phyloP scores from a whole-genome alignment of 2,888 invertebrate species.

The Argyra leucocephala region DNA sequence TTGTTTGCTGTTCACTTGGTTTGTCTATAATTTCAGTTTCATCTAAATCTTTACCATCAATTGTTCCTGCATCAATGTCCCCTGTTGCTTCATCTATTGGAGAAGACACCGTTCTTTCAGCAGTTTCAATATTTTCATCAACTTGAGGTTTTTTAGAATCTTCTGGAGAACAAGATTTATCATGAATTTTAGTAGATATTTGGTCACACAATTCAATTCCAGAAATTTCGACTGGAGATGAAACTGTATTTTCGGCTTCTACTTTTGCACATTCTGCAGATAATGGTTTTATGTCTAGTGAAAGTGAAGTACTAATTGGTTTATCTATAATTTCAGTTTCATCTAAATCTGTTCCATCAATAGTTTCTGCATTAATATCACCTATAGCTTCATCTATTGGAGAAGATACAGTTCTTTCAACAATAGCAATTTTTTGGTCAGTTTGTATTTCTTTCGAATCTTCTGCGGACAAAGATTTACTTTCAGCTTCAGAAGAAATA shows the following conservation, averaged over 20 bases:
- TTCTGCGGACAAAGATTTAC: not conserved
- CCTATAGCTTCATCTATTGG: slow-evolving; percentile 20
- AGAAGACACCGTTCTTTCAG: slow-evolving; percentile 21
- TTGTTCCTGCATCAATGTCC: slow-evolving; percentile 14
- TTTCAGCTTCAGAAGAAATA: not conserved
- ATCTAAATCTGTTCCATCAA: too few relatives aligned
- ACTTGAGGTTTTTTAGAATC: not conserved
- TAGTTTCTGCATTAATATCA: too few relatives aligned
- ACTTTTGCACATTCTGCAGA: too few relatives aligned
- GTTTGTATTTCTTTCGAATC: not conserved
- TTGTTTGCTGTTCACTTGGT: not conserved
- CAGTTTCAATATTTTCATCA: not conserved
- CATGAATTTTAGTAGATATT: too few relatives aligned
- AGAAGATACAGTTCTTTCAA: slow-evolving; percentile 21
- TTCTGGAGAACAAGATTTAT: too few relatives aligned
- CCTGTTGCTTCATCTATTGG: slow-evolving; percentile 20
- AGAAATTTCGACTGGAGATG: too few relatives aligned
- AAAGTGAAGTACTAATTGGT: too few relatives aligned
- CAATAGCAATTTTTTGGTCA: slow-evolving; percentile 19
- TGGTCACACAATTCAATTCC: too few relatives aligned
- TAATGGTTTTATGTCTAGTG: too few relatives aligned
- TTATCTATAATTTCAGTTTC: too few relatives aligned
- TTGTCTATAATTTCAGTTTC: not conserved
- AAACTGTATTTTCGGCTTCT: too few relatives aligned
- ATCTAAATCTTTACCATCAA: slow-evolving; percentile 16